Conservation (phyloP, 2,888 invertebrate species). For the Malachius bipustulatus region DNA sequence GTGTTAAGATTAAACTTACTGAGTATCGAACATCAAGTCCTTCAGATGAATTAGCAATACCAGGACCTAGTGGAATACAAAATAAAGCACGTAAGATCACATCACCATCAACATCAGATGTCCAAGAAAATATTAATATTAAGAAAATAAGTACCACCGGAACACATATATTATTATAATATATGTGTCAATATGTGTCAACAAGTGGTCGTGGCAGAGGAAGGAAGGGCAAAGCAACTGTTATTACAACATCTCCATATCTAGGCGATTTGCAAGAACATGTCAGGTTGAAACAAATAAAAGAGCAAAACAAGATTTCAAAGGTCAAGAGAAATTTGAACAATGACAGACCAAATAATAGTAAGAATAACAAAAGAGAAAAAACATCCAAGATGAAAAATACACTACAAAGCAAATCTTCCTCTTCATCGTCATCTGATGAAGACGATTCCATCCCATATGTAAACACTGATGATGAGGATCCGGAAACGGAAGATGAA, state of each 20-base stretch:
- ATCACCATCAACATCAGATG: too few relatives aligned
- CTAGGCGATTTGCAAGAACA: constrained; percentile 1
- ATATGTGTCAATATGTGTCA: too few relatives aligned
- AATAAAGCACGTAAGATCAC: too few relatives aligned
- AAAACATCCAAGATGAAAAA: not conserved
- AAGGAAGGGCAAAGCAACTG: constrained; percentile 9
- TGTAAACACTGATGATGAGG: too few relatives aligned
- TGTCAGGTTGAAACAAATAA: not conserved
- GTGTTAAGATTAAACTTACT: too few relatives aligned
- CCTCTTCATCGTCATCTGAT: constrained; percentile 10
- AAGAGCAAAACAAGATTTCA: constrained; percentile 5
- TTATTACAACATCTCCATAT: constrained; percentile 7
- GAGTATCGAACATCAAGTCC: too few relatives aligned
- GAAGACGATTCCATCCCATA: constrained; percentile 17
- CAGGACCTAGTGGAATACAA: too few relatives aligned
- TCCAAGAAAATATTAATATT: too few relatives aligned
- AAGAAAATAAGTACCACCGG: too few relatives aligned
- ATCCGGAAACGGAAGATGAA: constrained; percentile 14
- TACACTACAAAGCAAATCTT: constrained; percentile 5
- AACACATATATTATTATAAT: too few relatives aligned
- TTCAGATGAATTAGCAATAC: too few relatives aligned
- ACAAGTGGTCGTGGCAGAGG: constrained; percentile 8
- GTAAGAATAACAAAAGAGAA: not conserved
- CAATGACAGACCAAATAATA: not conserved
- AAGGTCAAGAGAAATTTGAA: not conserved